These are phyloP conservation scores for Mesorhabditis belari DNA, from an alignment of 2,888 invertebrate genomes.

Conservation along the genomic window DNA sequence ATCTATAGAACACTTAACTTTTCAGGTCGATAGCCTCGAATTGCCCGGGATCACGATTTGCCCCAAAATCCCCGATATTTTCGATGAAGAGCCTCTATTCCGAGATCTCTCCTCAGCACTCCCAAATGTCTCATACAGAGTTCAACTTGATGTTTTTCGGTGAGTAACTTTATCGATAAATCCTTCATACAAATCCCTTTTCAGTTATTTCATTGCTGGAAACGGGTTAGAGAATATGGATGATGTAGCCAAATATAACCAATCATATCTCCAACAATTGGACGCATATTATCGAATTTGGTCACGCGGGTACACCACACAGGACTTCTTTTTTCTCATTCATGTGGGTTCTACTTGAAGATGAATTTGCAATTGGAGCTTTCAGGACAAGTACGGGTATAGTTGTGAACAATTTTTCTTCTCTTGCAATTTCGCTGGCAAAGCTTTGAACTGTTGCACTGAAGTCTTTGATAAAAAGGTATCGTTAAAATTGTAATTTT, in stretches of 20 bases:
- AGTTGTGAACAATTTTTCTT: constrained; percentile 44
- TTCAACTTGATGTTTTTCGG: constrained; percentile 29
- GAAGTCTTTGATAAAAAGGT: constrained; percentile 29
- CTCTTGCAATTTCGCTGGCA: constrained; percentile 42
- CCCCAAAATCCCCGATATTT: constrained; percentile 45
- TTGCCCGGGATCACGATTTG: constrained; percentile 47
- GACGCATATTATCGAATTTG: constrained; percentile 33
- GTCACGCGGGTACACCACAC: constrained; percentile 34
- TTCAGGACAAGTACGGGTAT: constrained; percentile 45
- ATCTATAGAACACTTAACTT: not conserved
- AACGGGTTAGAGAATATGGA: constrained; percentile 49
- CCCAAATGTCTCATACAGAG: constrained; percentile 19
- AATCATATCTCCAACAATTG: constrained; percentile 36
- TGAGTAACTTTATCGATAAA: constrained; percentile 3
- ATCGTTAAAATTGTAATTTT: not conserved
- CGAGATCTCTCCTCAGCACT: constrained; percentile 17
- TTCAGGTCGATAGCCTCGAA: constrained; percentile 36
- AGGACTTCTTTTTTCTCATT: constrained; percentile 39
- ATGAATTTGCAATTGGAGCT: not conserved
- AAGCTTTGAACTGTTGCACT: constrained; percentile 35
- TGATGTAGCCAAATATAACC: constrained; percentile 30
- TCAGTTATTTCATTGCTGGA: constrained; percentile 36
- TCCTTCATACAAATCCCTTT: not conserved
- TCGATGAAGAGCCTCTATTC: constrained; percentile 18
- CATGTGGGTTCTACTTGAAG: too few species aligned